A percentile compares a stretch with the other conserved stretches of the same genome.
phyloP scores from a whole-genome alignment of 1,140 invertebrate species.

The Ylistrum balloti region DNA sequence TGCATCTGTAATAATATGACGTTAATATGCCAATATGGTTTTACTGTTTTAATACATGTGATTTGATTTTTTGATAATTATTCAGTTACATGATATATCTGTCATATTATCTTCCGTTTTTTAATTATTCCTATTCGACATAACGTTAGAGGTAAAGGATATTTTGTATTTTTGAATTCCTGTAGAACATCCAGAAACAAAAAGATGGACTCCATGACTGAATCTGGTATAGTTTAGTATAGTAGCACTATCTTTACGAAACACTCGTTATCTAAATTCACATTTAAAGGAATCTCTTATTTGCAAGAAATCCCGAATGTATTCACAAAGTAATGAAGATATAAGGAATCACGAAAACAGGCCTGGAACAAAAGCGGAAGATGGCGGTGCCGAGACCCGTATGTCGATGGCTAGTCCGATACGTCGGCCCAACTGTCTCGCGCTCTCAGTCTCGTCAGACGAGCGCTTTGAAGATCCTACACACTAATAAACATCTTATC shows the following conservation, averaged over 20 bases:
- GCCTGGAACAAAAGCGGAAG: background rate
- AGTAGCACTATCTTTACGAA: background rate
- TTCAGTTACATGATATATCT: too few relatives aligned
- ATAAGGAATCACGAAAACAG: constrained; percentile 19
- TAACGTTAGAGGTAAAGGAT: too few relatives aligned
- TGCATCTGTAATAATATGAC: too few relatives aligned
- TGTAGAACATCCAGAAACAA: too few relatives aligned
- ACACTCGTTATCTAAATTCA: background rate
- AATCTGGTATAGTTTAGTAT: background rate
- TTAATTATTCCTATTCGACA: too few relatives aligned
- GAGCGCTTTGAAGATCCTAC: constrained; percentile 16
- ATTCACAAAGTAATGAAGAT: constrained; percentile 10
- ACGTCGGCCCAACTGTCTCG: constrained; percentile 1
- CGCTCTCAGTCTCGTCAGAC: background rate
- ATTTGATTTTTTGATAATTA: too few relatives aligned
- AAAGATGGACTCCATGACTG: background rate
- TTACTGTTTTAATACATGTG: too few relatives aligned
- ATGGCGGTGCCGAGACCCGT: background rate
- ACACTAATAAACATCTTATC: constrained; percentile 28
- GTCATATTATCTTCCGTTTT: too few relatives aligned
- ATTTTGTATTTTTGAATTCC: too few relatives aligned
- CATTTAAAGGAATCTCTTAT: background rate
- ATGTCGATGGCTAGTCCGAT: constrained; percentile 19
- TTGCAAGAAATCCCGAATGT: background rate
- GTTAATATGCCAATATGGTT: too few relatives aligned